These are phyloP conservation scores for Crematogaster levior DNA, from an alignment of 2,888 invertebrate genomes.

Conservation along the genomic window DNA sequence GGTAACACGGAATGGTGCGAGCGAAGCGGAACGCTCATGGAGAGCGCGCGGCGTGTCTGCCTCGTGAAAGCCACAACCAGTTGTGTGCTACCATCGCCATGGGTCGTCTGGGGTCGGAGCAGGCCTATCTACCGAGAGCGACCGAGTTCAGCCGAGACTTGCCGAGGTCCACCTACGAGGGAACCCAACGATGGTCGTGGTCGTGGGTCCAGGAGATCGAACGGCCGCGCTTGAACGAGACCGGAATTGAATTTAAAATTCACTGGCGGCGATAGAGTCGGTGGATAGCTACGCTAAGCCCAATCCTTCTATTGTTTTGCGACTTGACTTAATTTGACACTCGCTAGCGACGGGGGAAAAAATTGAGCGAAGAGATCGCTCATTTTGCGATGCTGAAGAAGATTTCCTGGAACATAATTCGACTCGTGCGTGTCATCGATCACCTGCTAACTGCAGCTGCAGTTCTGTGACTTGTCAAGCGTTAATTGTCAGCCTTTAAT, in stretches of 20 bases:
- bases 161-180: conserved; percentile 76
- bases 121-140: conserved; percentile 73
- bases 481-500: conserved; percentile 3
- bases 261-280: conserved; percentile 9
- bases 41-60: conserved; percentile 74
- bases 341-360: not conserved
- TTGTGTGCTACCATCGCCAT: conserved; percentile 83
- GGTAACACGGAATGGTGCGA: conserved; percentile 53
- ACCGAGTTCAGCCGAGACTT: conserved; percentile 72
- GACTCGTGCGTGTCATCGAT: not conserved
- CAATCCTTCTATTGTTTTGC: not conserved
- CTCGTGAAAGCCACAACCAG: conserved; percentile 83
- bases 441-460: conserved; percentile 1
- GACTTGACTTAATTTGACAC: not conserved
- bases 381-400: not conserved
- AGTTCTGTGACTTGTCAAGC: not conserved
- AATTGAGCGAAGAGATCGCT: not conserved
- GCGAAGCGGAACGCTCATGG: conserved; percentile 59
- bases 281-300: not conserved
- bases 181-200: conserved; percentile 30
- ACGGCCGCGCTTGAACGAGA: conserved; percentile 30
- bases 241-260: conserved; percentile 50
- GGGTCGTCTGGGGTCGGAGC: conserved; percentile 81
- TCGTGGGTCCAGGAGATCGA: conserved; percentile 46
- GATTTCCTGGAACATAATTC: not conserved